Evolutionary conservation across 2,888 invertebrate species (phyloP).

Genomic region (Brenthis daphne): DNA sequence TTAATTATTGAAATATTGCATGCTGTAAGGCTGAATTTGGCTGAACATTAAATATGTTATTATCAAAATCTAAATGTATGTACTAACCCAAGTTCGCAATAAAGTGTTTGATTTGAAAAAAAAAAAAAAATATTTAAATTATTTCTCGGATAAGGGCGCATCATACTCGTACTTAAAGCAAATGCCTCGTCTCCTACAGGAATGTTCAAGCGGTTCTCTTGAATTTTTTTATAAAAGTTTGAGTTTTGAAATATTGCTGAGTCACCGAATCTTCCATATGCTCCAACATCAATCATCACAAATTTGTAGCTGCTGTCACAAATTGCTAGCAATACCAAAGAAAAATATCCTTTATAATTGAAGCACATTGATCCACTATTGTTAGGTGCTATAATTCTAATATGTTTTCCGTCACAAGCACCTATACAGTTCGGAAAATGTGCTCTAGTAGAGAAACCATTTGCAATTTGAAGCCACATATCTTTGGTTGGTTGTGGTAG

Average conservation of each 20-base stretch:
- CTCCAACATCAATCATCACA: constrained; percentile 41
- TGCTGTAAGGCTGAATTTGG: no score
- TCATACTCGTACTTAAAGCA: constrained; percentile 37
- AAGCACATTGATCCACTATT: constrained; percentile 42
- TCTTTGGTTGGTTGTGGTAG: constrained; percentile 40
- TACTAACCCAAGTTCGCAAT: no score
- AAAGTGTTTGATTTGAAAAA: no score
- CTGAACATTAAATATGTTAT: no score
- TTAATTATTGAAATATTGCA: no score
- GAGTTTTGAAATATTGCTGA: constrained; percentile 44
- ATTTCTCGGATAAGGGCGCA: constrained; percentile 40
- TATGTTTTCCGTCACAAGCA: constrained; percentile 42
- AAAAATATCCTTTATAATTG: constrained; percentile 40
- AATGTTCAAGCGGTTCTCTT: constrained; percentile 35
- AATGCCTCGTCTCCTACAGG: constrained; percentile 37
- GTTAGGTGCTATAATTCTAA: constrained; percentile 37
- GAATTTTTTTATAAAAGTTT: constrained; percentile 40
- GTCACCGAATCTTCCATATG: constrained; percentile 44
- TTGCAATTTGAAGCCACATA: constrained; percentile 39
- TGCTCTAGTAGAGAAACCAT: constrained; percentile 38
- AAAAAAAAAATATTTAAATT: constrained; percentile 26
- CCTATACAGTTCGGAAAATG: constrained; percentile 41
- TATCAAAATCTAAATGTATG: no score
- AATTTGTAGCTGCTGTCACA: constrained; percentile 38
- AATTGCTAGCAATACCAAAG: constrained; percentile 41